Evolutionary conservation across 2,797 vertebrate species (phyloP), one percentile per base, ranked within the genome.

Genomic region (Helarctos malayanus): DNA sequence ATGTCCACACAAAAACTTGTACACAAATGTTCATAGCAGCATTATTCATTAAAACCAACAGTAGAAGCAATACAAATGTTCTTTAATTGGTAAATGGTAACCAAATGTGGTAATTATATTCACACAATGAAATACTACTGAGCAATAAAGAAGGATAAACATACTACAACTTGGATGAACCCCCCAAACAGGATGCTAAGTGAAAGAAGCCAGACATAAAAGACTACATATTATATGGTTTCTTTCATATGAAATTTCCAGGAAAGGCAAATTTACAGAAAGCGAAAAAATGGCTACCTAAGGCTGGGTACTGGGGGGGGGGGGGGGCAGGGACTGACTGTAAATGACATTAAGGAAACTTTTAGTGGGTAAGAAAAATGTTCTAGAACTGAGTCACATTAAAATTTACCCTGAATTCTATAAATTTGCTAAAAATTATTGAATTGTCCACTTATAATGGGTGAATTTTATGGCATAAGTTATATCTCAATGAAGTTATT

Each of bases 391-490:
- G 8, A 83, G 71, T 68, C 54, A 25, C 11, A 38, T 19, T 65
- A 49, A 94, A 69, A 45, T 81, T 85, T 69, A 88, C 14, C 47
- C 49, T 68, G 88, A 84, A 61, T 76, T 91, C 71, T 71, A 54
- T 41, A 49, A n/a, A 75, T 47, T 80, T 93, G 49, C 19, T 88
- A 85, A 76, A 83, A 87, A 86, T 52, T 27, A 78, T 19, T 79
- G n/a, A 96, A 80, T 84, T 83, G 19, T 71, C 52, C 11, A 71
- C 35, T 79, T 89, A 80, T 2, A 69, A 45, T 93, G 80, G n/a
- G 80, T 89, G 32, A 56, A 90, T 80, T 75, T 71, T 85, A 65
- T 83, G 78, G 16, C 56, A 94, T 84, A 84, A 92, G 59, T 78
- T 84, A 15, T 84, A 84, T 61, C 78, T 41, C 56, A 91, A 38